These are phyloP conservation scores for Phania funesta DNA, from an alignment of 2,888 invertebrate genomes.

Conservation along the genomic window DNA sequence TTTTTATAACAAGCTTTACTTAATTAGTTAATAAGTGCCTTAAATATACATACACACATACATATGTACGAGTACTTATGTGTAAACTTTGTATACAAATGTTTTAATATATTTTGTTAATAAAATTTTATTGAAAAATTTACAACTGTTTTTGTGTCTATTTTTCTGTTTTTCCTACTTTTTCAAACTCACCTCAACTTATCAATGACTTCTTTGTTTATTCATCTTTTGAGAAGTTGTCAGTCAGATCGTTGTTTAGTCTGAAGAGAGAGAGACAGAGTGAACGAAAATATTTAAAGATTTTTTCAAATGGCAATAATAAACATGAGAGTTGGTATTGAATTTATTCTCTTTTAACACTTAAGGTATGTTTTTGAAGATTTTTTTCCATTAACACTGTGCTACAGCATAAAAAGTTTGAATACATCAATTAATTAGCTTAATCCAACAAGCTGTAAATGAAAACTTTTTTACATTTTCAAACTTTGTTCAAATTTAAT, in stretches of 20 bases:
- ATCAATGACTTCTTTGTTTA: conserved; percentile 53
- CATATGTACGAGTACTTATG: too few relatives aligned
- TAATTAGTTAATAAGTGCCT: conserved; percentile 58
- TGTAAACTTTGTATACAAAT: conserved; percentile 6
- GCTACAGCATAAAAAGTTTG: too few relatives aligned
- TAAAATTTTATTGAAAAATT: conserved; percentile 30
- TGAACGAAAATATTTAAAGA: not conserved
- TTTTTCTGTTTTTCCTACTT: too few relatives aligned
- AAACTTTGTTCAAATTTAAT: too few relatives aligned
- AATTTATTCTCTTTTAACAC: not conserved
- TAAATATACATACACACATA: conserved; percentile 8
- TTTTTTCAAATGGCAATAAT: conserved; percentile 3
- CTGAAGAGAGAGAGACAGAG: not conserved
- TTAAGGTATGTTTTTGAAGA: not conserved
- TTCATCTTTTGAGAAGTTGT: not conserved
- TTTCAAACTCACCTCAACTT: conserved; percentile 3
- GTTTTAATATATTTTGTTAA: conserved; percentile 38
- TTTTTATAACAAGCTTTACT: conserved; percentile 46
- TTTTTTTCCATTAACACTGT: too few relatives aligned
- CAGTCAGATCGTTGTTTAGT: not conserved
- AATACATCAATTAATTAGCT: not conserved
- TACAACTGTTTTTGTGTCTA: conserved; percentile 2
- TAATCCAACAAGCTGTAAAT: too few relatives aligned
- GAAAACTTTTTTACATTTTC: too few relatives aligned
- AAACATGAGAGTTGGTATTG: not conserved